Base-by-base conservation (phyloP, 1,140 invertebrate genomes). In the Drosophila aff. region DNA sequence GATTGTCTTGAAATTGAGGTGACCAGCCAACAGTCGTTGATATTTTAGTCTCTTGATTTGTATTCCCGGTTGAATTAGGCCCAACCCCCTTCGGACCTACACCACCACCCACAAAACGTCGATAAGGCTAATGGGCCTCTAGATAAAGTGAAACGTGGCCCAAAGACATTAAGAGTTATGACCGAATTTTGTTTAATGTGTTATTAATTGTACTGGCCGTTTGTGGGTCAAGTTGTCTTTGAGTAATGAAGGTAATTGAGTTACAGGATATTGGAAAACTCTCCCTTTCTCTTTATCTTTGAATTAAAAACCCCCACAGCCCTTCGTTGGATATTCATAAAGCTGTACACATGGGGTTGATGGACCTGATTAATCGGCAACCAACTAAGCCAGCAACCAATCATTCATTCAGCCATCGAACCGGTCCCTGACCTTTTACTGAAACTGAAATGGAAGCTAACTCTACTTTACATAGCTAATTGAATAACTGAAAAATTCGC, bases 1-100 rank as follows among this genome's bases (percentile, higher is more conserved):
- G 80, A 84, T 83, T 83, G 82, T 85, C 82, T 74, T 68, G 68
- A 77, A 78, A 85, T 72, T 36, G 49, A 83, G 58, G 61, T 66
- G 47, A 68, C 38, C 41, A 47, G 65, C 59, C 63, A 53, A 66
- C 61, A 77, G 58, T 43, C 53, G 68, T 58, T 67, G 40, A 63
- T 52, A 57, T 41, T 66, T 75, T 59, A 36, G 38, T 41, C 55
- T 58, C 43, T 61, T 62, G 18, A 33, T 69, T 72, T 69, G 47
- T 50, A 52, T 75, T 69, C 63, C 46, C 59, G 36, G 53, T 76
- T 49, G 38, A 76, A 79, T 57, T 82, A 60, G 43, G 40, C 5
- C 16, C 49, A 55, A 23, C 28, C 74, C 74, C 65, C 65, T 43
- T 7, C 53, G 11, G 28, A 31, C 9, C n/a, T 13, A 31, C 44